Evolutionary conservation across 2,113 vertebrate genomes (phyloP), one percentile per base, ranked within the genome.

Genomic region (Rhea americana): DNA sequence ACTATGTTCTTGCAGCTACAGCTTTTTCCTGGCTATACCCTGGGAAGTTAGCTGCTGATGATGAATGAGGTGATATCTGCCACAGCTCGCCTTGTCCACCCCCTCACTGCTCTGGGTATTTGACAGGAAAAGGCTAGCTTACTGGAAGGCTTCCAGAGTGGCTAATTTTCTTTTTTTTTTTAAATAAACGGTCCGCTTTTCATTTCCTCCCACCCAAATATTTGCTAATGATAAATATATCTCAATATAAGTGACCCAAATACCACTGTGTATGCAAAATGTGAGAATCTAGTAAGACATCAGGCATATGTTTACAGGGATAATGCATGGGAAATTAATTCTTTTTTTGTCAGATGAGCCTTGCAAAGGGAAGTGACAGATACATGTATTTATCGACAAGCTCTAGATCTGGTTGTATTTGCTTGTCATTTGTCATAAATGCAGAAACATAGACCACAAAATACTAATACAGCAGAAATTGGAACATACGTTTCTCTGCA

Each of bases 241-340:
- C 70, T 93, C 35, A 51, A 3, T 91, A 88, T 51, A 91, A 91
- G 76, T 85, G 85, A 65, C 82, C 91, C 47, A 47, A 95, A 53
- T 86, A 72, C 84, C 81, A 67, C 86, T 93, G 87, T 94, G 93
- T 88, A 86, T 66, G 80, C 30, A 82, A 82, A 93, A 70, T 74
- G 65, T 88, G 79, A 67, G 59, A 93, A 56, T 83, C 72, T 78
- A 74, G 53, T 73, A 86, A 88, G 93, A 91, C 48, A 41, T n/a
- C 66, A 68, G 90, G 80, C 93, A 58, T 93, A 84, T 93, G 96
- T 76, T 84, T 61, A 24, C 56, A 81, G 56, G 39, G 79, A 86
- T 85, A 91, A 88, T 12, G 47, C 72, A 37, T 72, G 68, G 68
- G 70, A 78, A 79, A 91, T 67, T 30, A 75, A 48, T 30, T 82